phyloP scores from a whole-genome alignment of 2,113 vertebrate genomes.

The Tor tambroides region DNA sequence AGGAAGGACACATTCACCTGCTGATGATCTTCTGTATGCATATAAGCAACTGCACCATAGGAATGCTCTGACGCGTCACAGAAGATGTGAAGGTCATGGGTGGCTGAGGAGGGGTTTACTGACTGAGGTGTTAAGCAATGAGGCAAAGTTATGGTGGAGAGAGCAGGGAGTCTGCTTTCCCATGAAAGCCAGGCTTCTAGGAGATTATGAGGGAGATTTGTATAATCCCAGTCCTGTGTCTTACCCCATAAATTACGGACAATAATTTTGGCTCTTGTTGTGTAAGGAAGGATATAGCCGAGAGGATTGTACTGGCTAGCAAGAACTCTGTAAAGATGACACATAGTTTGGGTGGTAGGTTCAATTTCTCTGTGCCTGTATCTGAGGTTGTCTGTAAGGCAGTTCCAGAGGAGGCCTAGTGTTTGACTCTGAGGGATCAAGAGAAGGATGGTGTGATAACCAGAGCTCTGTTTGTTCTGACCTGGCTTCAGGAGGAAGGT shows the following conservation, averaged over 20 bases:
- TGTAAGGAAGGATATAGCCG: neutral
- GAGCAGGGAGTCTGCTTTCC: neutral
- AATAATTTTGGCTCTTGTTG: neutral
- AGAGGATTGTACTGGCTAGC: neutral
- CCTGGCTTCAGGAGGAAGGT: neutral
- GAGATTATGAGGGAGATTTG: neutral
- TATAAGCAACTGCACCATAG: neutral
- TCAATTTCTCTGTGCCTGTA: neutral
- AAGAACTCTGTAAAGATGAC: neutral
- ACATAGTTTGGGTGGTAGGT: neutral
- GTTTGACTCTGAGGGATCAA: neutral
- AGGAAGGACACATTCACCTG: neutral
- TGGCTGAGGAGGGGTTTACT: neutral
- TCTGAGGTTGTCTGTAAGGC: neutral
- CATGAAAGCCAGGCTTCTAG: neutral
- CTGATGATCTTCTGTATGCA: neutral
- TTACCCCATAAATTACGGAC: neutral
- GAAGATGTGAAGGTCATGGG: neutral
- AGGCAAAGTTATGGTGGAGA: neutral
- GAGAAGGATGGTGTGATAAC: neutral
- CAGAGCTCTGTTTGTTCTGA: neutral
- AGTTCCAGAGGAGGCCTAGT: neutral
- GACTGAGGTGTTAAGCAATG: neutral
- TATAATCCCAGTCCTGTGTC: neutral
- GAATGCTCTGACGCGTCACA: neutral